phyloP scores from a whole-genome alignment of 2,797 vertebrate species.

The Sebastes jordani region DNA sequence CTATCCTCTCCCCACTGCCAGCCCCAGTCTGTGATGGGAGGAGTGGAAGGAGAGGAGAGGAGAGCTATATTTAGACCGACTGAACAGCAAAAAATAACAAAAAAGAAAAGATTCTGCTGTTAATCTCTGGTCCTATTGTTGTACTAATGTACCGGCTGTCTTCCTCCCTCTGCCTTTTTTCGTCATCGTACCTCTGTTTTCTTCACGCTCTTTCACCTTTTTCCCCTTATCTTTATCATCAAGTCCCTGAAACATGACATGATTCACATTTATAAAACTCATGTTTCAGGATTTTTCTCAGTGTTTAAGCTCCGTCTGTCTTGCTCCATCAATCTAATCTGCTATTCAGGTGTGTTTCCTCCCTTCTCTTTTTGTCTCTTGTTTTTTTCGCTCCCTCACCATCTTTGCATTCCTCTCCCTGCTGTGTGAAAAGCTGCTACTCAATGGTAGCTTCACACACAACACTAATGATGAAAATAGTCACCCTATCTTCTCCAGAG shows the following conservation, averaged over 20 bases:
- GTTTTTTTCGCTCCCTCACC: not conserved
- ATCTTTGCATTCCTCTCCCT: slow-evolving; percentile 21
- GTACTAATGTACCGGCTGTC: slow-evolving; percentile 4
- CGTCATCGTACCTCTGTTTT: not conserved
- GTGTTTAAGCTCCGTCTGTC: not conserved
- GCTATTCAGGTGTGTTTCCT: not conserved
- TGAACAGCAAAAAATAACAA: slow-evolving; percentile 48
- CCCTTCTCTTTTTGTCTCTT: not conserved
- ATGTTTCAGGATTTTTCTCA: not conserved
- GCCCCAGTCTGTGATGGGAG: slow-evolving; percentile 51
- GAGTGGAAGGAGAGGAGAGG: slow-evolving; percentile 24
- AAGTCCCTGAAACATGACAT: not conserved
- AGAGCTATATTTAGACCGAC: slow-evolving; percentile 77
- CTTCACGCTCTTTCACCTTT: not conserved
- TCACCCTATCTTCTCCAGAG: slow-evolving; percentile 41
- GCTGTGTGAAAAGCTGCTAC: slow-evolving; percentile 36
- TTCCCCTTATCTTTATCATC: not conserved
- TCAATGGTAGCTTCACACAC: slow-evolving; percentile 46
- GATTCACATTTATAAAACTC: not conserved
- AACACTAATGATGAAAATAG: slow-evolving; percentile 63
- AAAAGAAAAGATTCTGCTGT: slow-evolving; percentile 46
- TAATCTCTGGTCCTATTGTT: slow-evolving; percentile 54
- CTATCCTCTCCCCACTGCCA: slow-evolving; percentile 43
- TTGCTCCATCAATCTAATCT: not conserved
- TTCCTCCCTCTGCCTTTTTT: not conserved